These are phyloP conservation scores for Beris chalybata DNA, from an alignment of 2,888 invertebrate species.

Conservation along the genomic window DNA sequence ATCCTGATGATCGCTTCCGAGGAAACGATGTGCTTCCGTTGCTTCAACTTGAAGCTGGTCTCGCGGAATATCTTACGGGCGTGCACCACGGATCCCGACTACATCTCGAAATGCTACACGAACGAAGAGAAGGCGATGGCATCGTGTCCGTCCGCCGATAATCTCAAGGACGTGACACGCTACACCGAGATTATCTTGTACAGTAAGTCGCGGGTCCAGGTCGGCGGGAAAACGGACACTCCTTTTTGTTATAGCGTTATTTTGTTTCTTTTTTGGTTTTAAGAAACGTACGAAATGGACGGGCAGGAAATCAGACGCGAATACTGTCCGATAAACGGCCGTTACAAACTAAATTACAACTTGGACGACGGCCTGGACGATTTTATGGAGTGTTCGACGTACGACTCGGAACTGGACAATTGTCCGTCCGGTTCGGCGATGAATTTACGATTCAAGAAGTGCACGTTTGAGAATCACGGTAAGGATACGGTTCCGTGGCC, in stretches of 20 bases:
- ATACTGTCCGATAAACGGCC: conserved; percentile 67
- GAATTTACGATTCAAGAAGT: conserved; percentile 61
- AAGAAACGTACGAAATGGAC: conserved; percentile 60
- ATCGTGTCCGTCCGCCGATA: conserved; percentile 60
- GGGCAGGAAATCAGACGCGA: conserved; percentile 59
- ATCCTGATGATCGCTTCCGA: conserved; percentile 62
- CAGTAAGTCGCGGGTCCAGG: conserved; percentile 61
- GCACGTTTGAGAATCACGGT: conserved; percentile 62
- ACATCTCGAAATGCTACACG: conserved; percentile 62
- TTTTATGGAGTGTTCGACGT: conserved; percentile 59
- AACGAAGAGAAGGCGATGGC: conserved; percentile 62
- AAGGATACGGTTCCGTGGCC: too few relatives aligned
- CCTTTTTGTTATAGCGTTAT: too few relatives aligned
- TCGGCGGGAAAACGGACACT: too few relatives aligned
- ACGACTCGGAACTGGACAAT: conserved; percentile 62
- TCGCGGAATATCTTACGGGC: conserved; percentile 65
- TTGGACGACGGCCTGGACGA: conserved; percentile 58
- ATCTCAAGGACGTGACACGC: conserved; percentile 43
- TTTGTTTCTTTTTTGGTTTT: conserved; percentile 1
- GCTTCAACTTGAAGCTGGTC: conserved; percentile 63
- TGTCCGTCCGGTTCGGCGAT: conserved; percentile 65
- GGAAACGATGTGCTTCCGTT: conserved; percentile 63
- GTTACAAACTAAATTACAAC: conserved; percentile 62
- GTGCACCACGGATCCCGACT: conserved; percentile 61
- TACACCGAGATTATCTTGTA: conserved; percentile 61